Percentiles rank a stretch among this genome's conserved stretches.
phyloP scores from a whole-genome alignment of 2,888 invertebrate genomes.

The Elegia similella region DNA sequence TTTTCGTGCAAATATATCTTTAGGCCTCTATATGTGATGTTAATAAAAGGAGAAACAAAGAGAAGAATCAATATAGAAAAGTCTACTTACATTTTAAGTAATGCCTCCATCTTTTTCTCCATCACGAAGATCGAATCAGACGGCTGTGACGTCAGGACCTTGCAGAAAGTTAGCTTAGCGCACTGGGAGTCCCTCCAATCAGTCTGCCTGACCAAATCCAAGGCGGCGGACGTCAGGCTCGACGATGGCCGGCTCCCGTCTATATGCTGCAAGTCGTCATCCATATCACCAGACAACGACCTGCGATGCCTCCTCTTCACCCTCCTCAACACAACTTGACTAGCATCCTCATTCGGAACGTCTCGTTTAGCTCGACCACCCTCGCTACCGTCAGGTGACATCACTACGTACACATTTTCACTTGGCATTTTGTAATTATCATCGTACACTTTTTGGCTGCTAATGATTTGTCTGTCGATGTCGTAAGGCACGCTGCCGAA shows the following conservation, averaged over 20 bases:
- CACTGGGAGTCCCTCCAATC: conserved; percentile 90
- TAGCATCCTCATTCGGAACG: conserved; percentile 46
- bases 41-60: not conserved
- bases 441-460: conserved; percentile 66
- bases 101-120: conserved; percentile 90
- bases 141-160: conserved; percentile 86
- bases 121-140: conserved; percentile 86
- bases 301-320: conserved; percentile 57
- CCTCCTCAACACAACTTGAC: conserved; percentile 41
- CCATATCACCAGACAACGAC: conserved; percentile 60
- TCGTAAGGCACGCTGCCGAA: conserved; percentile 63
- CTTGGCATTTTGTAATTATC: conserved; percentile 80
- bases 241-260: conserved; percentile 49
- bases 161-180: conserved; percentile 89
- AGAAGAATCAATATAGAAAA: conserved; percentile 6
- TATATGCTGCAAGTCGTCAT: conserved; percentile 66
- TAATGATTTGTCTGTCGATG: conserved; percentile 67
- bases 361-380: conserved; percentile 60
- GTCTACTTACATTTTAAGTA: conserved; percentile 86
- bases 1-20: no score
- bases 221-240: conserved; percentile 63
- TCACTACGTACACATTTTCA: conserved; percentile 76
- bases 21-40: no score
- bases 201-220: conserved; percentile 73
- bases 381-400: conserved; percentile 65